Evolutionary conservation across 1,140 invertebrate genomes (phyloP), one percentile per base, ranked within the genome.

Genomic region (Vollenhovia emeryi): DNA sequence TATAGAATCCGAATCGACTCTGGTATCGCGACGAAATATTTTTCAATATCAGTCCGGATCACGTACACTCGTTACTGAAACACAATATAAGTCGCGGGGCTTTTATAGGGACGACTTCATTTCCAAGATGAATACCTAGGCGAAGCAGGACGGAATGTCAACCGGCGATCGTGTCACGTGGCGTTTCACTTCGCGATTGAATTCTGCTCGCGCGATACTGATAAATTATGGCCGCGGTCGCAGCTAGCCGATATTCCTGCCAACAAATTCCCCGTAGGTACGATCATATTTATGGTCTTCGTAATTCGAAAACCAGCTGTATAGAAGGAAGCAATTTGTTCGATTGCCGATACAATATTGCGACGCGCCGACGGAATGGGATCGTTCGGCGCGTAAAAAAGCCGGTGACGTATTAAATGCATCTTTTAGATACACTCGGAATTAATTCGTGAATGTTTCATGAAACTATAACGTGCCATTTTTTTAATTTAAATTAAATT

Each of bases 241-340:
- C 24, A 52, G 64, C 33, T 55, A 59, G 64, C 69, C 73, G 52
- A 57, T 74, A 88, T 86, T 86, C 73, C 78, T 40, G 79, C 55
- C 87, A 75, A 86, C 87, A 86, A 89, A 89, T 89, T 89, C 78
- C 71, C 87, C 48, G 45, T 80, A 84, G 87, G 73, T 89, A 76
- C 66, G 18, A 30, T 18, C 60, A 71, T 89, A 87, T 89, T 89
- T 89, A 89, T 88, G 87, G 87, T 66, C 88, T 86, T 85, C 84
- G 88, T 85, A 76, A 88, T 88, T 88, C 87, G 88, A 83, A 89
- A 89, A 88, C 78, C 87, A 74, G 71, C 60, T 76, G 74, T 78
- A 82, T 71, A 84, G 78, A 86, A 86, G 88, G 76, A 89, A 89
- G 87, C 88, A 89, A 89, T 89, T 89, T 86, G 87, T 86, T 89